Conservation (phyloP, 2,797 vertebrate species). For the Hydrolagus colliei region DNA sequence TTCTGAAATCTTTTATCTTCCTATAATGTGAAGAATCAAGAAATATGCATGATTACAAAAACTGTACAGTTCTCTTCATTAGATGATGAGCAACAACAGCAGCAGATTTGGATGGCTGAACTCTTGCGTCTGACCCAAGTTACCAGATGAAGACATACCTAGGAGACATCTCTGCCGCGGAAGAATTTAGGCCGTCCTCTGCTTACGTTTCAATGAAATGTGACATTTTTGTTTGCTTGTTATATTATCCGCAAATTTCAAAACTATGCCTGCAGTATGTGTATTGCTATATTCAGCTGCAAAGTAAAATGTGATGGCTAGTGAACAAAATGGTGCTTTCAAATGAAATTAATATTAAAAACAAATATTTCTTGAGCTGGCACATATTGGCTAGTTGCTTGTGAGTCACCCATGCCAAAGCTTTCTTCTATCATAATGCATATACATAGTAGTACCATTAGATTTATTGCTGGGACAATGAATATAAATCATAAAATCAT, state of each 20-base stretch:
- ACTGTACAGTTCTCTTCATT: not conserved
- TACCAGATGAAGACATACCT: slow-evolving; percentile 3
- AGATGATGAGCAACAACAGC: not conserved
- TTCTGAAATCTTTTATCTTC: not conserved
- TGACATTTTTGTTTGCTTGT: not conserved
- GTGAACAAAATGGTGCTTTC: not conserved
- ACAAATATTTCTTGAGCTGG: not conserved
- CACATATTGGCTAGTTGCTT: not conserved
- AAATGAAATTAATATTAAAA: not conserved
- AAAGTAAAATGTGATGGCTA: not conserved
- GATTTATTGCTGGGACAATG: not conserved
- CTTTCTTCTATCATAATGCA: not conserved
- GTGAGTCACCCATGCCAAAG: not conserved
- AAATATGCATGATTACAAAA: not conserved
- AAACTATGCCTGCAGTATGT: not conserved
- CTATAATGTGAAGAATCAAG: not conserved
- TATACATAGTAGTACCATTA: not conserved
- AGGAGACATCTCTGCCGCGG: slow-evolving; percentile 5
- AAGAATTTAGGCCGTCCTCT: slow-evolving; percentile 1
- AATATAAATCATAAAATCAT: not conserved
- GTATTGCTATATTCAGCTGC: not conserved
- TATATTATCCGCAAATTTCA: slow-evolving; percentile 5
- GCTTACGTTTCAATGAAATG: not conserved
- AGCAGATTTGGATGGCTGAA: not conserved
- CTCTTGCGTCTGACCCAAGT: not conserved